These are phyloP conservation scores for Bimastos eiseni DNA, from an alignment of 2,888 invertebrate genomes.

Conservation along the genomic window DNA sequence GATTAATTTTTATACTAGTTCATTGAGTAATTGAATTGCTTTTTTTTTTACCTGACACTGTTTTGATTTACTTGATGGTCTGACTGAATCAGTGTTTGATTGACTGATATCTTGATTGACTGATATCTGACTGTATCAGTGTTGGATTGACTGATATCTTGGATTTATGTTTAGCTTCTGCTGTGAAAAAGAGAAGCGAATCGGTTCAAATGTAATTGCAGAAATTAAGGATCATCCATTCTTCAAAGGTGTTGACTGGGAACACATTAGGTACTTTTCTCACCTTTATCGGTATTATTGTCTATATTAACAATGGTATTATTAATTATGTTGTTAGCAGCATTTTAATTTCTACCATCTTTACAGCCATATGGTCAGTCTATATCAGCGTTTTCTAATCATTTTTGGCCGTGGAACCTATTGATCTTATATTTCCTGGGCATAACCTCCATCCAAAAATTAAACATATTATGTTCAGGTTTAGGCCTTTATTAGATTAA, in stretches of 20 bases:
- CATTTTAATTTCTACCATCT: neutral
- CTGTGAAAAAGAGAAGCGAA: conserved; percentile 89
- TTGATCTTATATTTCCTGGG: too few relatives aligned
- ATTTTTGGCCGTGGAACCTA: too few relatives aligned
- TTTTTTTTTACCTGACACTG: neutral
- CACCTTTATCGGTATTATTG: neutral
- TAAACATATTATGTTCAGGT: too few relatives aligned
- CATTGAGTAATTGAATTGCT: neutral
- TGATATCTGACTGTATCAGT: neutral
- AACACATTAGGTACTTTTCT: conserved; percentile 79
- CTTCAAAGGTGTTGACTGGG: conserved; percentile 95
- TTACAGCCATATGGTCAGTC: too few relatives aligned
- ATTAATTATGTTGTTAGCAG: neutral
- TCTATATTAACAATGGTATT: neutral
- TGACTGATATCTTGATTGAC: neutral
- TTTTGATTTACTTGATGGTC: neutral
- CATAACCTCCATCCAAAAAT: too few relatives aligned
- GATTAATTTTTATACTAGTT: neutral
- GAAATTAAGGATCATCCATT: conserved; percentile 89
- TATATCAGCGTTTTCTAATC: too few relatives aligned
- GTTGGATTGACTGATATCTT: neutral
- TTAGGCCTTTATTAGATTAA: too few relatives aligned
- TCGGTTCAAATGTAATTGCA: conserved; percentile 84
- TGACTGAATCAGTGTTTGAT: neutral
- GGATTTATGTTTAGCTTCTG: conserved; percentile 74